phyloP scores from a whole-genome alignment of 2,797 vertebrate species.

The Anomalospiza imberbis region DNA sequence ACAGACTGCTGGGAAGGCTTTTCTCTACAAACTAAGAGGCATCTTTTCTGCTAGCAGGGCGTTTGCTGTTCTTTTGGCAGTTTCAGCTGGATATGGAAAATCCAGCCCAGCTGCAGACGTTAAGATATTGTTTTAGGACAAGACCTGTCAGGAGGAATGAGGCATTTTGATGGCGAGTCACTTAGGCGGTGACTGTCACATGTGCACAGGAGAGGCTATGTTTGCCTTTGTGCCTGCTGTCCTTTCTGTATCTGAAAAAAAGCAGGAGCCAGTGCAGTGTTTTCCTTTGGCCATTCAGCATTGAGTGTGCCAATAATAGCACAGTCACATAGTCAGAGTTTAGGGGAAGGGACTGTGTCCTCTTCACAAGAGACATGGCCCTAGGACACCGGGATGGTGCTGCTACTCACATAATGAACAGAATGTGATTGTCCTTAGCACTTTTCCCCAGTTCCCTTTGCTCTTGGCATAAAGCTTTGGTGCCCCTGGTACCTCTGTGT shows the following conservation, averaged over 20 bases:
- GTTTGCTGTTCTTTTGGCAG: constrained; percentile 30
- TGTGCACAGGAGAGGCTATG: constrained; percentile 19
- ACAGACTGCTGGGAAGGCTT: background rate
- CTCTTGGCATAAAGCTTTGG: background rate
- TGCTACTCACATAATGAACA: background rate
- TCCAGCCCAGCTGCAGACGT: constrained; percentile 7
- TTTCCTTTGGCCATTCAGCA: constrained; percentile 25
- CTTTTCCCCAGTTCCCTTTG: background rate
- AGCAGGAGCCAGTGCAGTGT: background rate
- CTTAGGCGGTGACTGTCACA: background rate
- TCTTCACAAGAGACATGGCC: background rate
- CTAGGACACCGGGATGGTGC: rapidly evolving
- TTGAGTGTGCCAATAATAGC: background rate
- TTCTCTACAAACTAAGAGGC: background rate
- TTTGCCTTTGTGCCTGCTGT: constrained; percentile 50
- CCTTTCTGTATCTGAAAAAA: constrained; percentile 20
- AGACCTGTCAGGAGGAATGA: constrained; percentile 26
- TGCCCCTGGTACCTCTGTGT: background rate
- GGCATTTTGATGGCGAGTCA: background rate
- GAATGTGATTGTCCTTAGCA: background rate
- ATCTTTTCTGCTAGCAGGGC: background rate
- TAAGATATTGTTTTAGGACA: constrained; percentile 18
- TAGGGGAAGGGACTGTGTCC: background rate
- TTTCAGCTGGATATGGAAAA: background rate
- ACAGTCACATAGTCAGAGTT: background rate